These are phyloP conservation scores for Arctia plantaginis DNA, from an alignment of 2,888 invertebrate genomes.

Conservation along the genomic window DNA sequence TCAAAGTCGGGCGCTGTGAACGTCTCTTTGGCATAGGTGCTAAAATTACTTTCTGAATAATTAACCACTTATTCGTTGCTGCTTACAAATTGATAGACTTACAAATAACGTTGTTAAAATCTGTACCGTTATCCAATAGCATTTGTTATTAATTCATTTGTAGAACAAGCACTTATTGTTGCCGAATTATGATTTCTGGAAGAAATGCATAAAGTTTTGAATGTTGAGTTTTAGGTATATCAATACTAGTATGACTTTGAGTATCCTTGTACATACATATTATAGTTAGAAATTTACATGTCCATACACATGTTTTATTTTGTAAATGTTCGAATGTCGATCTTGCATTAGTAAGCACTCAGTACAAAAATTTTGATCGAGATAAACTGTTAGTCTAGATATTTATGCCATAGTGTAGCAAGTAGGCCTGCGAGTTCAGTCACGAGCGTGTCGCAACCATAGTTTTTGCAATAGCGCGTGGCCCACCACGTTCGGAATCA, in stretches of 20 bases:
- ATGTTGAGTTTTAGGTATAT: background rate
- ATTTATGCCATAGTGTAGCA: conserved; percentile 51
- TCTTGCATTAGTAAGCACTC: background rate
- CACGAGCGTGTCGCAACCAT: conserved; percentile 70
- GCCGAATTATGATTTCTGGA: background rate
- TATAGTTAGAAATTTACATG: too few species aligned
- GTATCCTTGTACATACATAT: too few species aligned
- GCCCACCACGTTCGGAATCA: conserved; percentile 61
- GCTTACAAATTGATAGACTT: background rate
- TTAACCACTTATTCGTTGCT: background rate
- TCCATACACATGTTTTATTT: background rate
- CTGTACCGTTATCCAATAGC: background rate
- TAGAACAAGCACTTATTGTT: background rate
- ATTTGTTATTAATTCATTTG: background rate
- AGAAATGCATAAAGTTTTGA: too few species aligned
- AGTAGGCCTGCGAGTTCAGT: conserved; percentile 50
- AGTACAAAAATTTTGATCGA: background rate
- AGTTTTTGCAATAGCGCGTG: conserved; percentile 59
- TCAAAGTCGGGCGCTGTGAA: conserved; percentile 11
- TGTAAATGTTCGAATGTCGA: background rate
- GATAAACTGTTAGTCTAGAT: conserved; percentile 43
- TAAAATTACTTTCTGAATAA: conserved; percentile 32
- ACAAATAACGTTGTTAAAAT: background rate
- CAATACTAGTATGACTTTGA: background rate
- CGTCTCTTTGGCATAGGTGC: conserved; percentile 36